Conservation (phyloP, 2,888 invertebrate species). For the Lepidochrysops patricia region DNA sequence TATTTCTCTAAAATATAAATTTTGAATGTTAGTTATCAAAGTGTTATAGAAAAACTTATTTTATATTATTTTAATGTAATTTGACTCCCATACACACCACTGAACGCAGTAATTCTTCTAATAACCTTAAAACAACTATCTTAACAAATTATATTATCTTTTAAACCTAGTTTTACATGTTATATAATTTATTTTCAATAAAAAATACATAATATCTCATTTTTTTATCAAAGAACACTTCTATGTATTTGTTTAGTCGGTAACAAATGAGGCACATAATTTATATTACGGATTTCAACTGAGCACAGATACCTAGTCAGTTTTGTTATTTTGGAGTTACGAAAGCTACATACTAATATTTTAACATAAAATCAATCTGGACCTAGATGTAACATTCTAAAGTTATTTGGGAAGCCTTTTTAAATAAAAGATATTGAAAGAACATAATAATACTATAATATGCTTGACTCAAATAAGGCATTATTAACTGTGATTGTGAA, state of each 20-base stretch:
- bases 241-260: conserved; percentile 60
- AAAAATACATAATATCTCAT: conserved; percentile 70
- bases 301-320: conserved; percentile 4
- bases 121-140: conserved; percentile 54
- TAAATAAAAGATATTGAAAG: neutral
- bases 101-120: conserved; percentile 35
- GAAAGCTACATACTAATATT: neutral
- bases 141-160: conserved; percentile 74
- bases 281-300: conserved; percentile 32
- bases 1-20: neutral
- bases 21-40: neutral
- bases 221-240: conserved; percentile 68
- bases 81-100: conserved; percentile 23
- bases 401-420: neutral
- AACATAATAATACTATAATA: too few species aligned
- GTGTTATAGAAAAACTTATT: conserved; percentile 6
- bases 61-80: conserved; percentile 13
- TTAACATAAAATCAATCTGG: neutral
- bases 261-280: conserved; percentile 68
- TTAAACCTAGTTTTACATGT: conserved; percentile 64
- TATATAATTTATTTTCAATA: conserved; percentile 61
- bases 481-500: too few species aligned
- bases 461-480: too few species aligned
- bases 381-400: too few species aligned
- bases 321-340: neutral